phyloP scores from a whole-genome alignment of 1,140 invertebrate species.

The Papilio xuthus region DNA sequence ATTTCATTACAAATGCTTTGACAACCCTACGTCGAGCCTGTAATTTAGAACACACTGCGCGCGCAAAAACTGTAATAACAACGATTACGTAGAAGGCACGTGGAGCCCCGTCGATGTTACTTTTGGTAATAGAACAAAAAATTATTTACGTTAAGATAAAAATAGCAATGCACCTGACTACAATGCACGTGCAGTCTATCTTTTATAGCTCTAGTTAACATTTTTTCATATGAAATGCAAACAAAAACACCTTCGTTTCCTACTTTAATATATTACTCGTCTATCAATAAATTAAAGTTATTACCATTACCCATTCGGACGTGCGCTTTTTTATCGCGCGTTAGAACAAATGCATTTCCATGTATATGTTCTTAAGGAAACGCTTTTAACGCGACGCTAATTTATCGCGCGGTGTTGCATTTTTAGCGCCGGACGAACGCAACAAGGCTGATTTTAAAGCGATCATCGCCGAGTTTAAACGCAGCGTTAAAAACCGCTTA shows the following conservation, averaged over 20 bases:
- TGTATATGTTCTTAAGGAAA: background rate
- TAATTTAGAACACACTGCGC: background rate
- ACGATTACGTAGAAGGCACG: conserved; percentile 19
- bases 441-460: no score
- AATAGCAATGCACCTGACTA: conserved; percentile 1
- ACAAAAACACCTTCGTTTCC: background rate
- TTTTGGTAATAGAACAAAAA: conserved; percentile 20
- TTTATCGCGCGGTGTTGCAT: no score
- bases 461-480: no score
- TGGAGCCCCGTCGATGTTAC: conserved; percentile 5
- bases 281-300: background rate
- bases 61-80: conserved; percentile 22
- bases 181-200: background rate
- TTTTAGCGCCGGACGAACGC: no score
- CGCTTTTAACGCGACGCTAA: no score
- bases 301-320: background rate
- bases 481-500: no score
- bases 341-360: background rate
- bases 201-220: background rate
- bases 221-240: background rate
- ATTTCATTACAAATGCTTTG: background rate
- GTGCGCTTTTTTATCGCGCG: no score
- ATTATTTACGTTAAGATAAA: background rate
- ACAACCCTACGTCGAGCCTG: conserved; percentile 7
- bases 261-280: background rate